Conservation (phyloP, 2,113 vertebrate species). For the Hemichromis elongatus region DNA sequence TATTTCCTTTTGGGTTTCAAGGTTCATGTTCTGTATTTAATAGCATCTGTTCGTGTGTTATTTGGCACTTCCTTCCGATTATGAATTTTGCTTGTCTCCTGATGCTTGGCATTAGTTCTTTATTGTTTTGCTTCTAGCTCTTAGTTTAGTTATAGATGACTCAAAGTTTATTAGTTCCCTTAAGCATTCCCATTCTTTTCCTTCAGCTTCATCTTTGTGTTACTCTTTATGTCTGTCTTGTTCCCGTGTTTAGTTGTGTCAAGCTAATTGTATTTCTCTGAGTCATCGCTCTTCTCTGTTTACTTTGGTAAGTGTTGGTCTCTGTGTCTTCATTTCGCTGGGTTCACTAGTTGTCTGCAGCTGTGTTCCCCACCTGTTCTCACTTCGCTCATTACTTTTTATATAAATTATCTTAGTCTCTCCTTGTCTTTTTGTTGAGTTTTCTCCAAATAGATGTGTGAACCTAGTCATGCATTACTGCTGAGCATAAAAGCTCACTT, state of each 20-base stretch:
- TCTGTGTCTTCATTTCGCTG: neutral
- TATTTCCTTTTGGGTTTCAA: neutral
- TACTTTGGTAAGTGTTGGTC: neutral
- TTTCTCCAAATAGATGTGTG: too few species aligned
- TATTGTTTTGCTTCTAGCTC: neutral
- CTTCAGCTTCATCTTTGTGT: neutral
- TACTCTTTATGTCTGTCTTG: neutral
- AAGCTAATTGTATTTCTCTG: neutral
- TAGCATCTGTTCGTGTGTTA: neutral
- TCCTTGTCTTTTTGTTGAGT: neutral
- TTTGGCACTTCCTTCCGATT: neutral
- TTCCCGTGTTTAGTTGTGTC: neutral
- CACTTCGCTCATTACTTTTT: neutral
- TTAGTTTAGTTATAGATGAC: neutral
- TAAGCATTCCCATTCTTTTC: neutral
- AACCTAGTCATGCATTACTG: too few species aligned
- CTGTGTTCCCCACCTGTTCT: neutral
- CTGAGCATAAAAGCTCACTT: too few species aligned
- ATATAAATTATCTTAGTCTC: neutral
- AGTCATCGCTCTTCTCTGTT: neutral
- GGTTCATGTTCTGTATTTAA: neutral
- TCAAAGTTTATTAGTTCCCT: neutral
- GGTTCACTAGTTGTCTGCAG: neutral
- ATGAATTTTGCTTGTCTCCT: neutral
- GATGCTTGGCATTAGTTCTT: neutral